Evolutionary conservation across 2,888 invertebrate genomes (phyloP), one percentile per base, ranked within the genome.

Genomic region (Heliothis peltigera): DNA sequence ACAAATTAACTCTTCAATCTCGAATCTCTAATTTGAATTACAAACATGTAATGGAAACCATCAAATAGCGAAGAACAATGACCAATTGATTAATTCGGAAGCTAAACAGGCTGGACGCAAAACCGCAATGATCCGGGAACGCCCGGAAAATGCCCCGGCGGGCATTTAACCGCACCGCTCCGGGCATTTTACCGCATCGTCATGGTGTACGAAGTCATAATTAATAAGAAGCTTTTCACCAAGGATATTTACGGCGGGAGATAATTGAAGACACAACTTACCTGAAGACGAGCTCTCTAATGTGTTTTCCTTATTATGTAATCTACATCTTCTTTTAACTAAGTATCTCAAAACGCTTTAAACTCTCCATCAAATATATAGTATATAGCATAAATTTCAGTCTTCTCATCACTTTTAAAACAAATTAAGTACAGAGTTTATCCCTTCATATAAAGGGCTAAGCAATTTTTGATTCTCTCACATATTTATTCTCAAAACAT

Each of bases 161-260:
- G 58, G 21, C 49, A 46, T 61, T 72, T 58, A 21, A 49, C 59
- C 69, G 35, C 67, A 63, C 15, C 39, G 53, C 35, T 32, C 21
- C 21, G 28, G 15, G 43, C 39, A 39, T 64, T 69, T 53, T 22
- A 32, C 49, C 55, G 28, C 63, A 51, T 59, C 35, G 56, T 72
- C 71, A 71, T 19, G 44, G 32, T 44, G 47, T 70, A 46, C 63
- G 48, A 75, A 70, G 46, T 68, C 61, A 81, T 79, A 68, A 75
- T 79, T 70, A 77, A 73, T 77, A 22, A 17, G 42, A 2, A 44
- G 65, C 32, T 56, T 60, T 56, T 39, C 44, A 48, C 46, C 17
- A 47, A 46, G 15, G 10, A 35, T 60, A 43, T 69, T 60, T 25
- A 39, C 7, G 42, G 10, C 8, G 2, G 2, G 22, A 10, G 21